Evolutionary conservation across 2,888 invertebrate species (phyloP), one percentile per base, ranked within the genome.

Genomic region (Platerodrilus igneus): DNA sequence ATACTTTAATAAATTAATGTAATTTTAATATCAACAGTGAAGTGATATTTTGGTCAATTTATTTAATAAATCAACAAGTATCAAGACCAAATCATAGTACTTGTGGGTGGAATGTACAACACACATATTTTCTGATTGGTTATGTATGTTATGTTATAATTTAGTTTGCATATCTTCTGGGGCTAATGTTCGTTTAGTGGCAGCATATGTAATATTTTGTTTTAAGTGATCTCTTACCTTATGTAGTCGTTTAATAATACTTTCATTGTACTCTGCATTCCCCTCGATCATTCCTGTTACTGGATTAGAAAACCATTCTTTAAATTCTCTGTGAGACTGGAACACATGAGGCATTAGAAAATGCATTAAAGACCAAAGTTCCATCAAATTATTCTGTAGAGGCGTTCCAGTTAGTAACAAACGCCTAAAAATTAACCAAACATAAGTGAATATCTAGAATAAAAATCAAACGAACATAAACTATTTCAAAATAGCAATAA

Each of bases 291-390:
- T 93, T 42, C 90, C 92, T 14, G 92, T 90, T 48, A 99, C 87
- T 25, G 95, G 96, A 72, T 92, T 92, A 41, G 91, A 90, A 75
- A 99, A 99, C 97, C 97, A 97, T 71, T 95, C 94, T 67, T 94
- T 92, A 67, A 92, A 94, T 70, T 96, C 94, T 35, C 88, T 78
- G 72, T 97, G 93, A 31, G 93, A 93, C 54, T 92, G 89, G 75
- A 96, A 96, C 53, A 95, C 89, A 67, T 88, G 85, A 25, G 96
- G 96, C 95, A 96, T 95, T 34, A 96, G 77, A 71, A 96, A 96
- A 73, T 96, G 95, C 93, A 96, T 92, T 45, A 96, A 73, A 13
- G 95, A 94, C 95, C 96, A 96, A 53, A 96, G 73, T 72, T 96
- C 95, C 87, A 93, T 90, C 56, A 96, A 71, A 66, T 90, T 91